Evolutionary conservation across 2,888 invertebrate species (phyloP).

Genomic region (Drosophila pegasa): DNA sequence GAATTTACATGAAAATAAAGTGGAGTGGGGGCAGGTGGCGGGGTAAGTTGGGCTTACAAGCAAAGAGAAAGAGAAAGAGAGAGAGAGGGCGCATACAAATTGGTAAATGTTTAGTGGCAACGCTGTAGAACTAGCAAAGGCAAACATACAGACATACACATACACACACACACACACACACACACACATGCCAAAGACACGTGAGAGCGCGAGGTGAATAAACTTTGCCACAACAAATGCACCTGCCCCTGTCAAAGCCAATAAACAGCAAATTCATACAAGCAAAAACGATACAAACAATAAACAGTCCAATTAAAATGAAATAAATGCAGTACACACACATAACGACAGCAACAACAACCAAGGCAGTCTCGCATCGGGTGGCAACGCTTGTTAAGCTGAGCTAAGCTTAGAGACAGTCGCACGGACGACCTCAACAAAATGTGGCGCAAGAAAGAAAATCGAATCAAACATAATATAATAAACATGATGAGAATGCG

Average conservation of each 20-base stretch:
- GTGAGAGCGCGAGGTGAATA: conserved; percentile 77
- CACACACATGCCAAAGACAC: conserved; percentile 45
- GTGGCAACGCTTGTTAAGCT: conserved; percentile 54
- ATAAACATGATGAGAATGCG: conserved; percentile 53
- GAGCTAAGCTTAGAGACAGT: conserved; percentile 39
- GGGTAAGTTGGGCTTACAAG: neutral
- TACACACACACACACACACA: conserved; percentile 15
- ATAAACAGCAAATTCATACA: conserved; percentile 35
- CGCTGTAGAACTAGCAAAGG: conserved; percentile 53
- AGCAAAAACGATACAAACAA: conserved; percentile 49
- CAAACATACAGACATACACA: conserved; percentile 18
- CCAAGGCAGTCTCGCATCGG: conserved; percentile 14
- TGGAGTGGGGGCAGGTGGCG: conserved; percentile 15
- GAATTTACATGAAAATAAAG: conserved; percentile 73
- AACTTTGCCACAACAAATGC: conserved; percentile 65
- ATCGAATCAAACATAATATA: conserved; percentile 50
- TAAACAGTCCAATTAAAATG: conserved; percentile 72
- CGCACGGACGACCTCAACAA: conserved; percentile 32
- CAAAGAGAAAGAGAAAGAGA: conserved; percentile 1
- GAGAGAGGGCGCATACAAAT: conserved; percentile 52
- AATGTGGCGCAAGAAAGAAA: conserved; percentile 39
- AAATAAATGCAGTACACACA: conserved; percentile 52
- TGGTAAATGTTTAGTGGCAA: conserved; percentile 55
- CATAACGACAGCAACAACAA: neutral
- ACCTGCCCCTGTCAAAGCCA: conserved; percentile 35